Percentiles rank a stretch among this genome's conserved stretches.
phyloP scores from a whole-genome alignment of 1,140 invertebrate species.

The Drosophila bocki region DNA sequence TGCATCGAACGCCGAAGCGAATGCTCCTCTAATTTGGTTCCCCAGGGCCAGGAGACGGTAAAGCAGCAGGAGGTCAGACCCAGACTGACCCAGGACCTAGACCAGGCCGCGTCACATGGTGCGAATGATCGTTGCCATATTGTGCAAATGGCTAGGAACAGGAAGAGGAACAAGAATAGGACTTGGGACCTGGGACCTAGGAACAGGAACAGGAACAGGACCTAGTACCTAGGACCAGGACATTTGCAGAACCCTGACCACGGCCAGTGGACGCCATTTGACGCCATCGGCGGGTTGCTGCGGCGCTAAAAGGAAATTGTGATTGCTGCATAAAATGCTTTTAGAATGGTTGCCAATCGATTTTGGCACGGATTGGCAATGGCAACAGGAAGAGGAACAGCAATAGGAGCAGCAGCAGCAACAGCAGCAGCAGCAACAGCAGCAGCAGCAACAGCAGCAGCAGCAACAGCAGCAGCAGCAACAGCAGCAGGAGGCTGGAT shows the following conservation, averaged over 20 bases:
- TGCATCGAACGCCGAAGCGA: conserved; percentile 65
- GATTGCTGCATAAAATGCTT: conserved; percentile 82
- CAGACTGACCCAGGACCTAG: neutral
- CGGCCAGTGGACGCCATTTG: conserved; percentile 39
- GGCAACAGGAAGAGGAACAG: conserved; percentile 25
- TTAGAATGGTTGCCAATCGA: conserved; percentile 81
- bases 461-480: neutral
- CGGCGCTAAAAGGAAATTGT: conserved; percentile 79
- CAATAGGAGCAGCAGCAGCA: neutral
- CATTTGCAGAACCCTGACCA: neutral
- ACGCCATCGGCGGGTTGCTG: conserved; percentile 47
- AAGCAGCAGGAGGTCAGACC: conserved; percentile 62
- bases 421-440: conserved; percentile 1
- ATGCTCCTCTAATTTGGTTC: conserved; percentile 31
- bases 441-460: neutral
- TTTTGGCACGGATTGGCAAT: conserved; percentile 73
- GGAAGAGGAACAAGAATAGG: neutral
- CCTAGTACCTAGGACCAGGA: neutral
- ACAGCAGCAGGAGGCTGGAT: conserved; percentile 9
- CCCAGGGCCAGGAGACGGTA: neutral
- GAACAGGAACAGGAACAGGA: neutral
- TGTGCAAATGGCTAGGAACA: conserved; percentile 68
- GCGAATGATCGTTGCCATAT: conserved; percentile 78
- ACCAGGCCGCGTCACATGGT: conserved; percentile 61
- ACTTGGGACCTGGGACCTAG: neutral